phyloP scores from a whole-genome alignment of 2,113 vertebrate species.

The Thryonomys swinderianus region DNA sequence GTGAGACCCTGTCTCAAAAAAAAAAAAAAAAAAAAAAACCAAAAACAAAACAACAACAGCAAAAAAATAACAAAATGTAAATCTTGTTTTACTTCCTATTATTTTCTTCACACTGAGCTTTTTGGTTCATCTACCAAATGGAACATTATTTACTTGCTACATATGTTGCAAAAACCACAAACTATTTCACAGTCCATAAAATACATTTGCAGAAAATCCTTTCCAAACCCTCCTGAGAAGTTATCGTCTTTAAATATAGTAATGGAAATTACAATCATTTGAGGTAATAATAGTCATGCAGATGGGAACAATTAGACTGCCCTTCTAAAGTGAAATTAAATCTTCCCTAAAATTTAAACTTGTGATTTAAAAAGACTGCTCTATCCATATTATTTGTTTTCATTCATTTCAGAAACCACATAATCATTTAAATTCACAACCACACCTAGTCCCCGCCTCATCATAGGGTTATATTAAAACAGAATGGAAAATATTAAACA shows the following conservation, averaged over 20 bases:
- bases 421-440: constrained; percentile 73
- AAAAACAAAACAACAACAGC: too few species aligned
- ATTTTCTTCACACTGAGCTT: neutral
- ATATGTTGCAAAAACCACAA: constrained; percentile 33
- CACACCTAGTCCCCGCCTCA: constrained; percentile 63
- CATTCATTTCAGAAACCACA: constrained; percentile 69
- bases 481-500: constrained; percentile 51
- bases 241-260: constrained; percentile 24
- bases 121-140: constrained; percentile 58
- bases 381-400: constrained; percentile 68
- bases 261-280: constrained; percentile 50
- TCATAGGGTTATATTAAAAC: constrained; percentile 72
- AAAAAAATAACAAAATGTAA: constrained; percentile 4
- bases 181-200: constrained; percentile 52
- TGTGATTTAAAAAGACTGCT: constrained; percentile 73
- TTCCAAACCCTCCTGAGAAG: constrained; percentile 9
- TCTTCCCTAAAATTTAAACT: constrained; percentile 43
- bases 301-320: constrained; percentile 22
- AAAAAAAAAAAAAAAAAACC: too few species aligned
- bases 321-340: constrained; percentile 52
- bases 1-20: too few species aligned
- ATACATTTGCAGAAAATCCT: constrained; percentile 55
- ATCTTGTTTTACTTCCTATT: neutral
- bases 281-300: constrained; percentile 42
- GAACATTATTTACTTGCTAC: constrained; percentile 62